Evolutionary conservation across 2,888 invertebrate genomes (phyloP).

Genomic region (Catonia carolina): DNA sequence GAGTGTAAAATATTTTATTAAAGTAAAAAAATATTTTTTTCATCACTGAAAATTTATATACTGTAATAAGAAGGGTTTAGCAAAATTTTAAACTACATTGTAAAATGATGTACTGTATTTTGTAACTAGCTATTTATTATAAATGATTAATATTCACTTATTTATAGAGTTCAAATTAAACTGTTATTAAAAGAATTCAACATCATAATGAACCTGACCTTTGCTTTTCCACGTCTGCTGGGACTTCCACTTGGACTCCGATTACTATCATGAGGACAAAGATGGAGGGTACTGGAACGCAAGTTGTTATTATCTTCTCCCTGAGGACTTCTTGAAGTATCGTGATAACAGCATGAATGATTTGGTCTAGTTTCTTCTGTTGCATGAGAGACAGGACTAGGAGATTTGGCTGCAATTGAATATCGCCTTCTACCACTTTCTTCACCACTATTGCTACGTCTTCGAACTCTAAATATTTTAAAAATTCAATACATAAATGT

Average conservation of each 20-base stretch:
- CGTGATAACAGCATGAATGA: not conserved
- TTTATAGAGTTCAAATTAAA: too few relatives aligned
- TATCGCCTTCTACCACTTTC: conserved; percentile 28
- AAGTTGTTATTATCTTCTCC: conserved; percentile 17
- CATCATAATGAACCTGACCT: conserved; percentile 13
- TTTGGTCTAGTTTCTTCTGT: not conserved
- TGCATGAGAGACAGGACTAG: conserved; percentile 25
- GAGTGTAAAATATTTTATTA: too few relatives aligned
- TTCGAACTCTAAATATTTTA: conserved; percentile 18
- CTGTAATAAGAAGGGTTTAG: too few relatives aligned
- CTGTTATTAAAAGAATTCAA: too few relatives aligned
- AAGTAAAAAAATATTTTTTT: too few relatives aligned
- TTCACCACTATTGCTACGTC: conserved; percentile 31
- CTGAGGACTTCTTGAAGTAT: conserved; percentile 15
- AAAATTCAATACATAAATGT: not conserved
- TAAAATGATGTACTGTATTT: too few relatives aligned
- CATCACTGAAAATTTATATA: too few relatives aligned
- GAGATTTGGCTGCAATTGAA: conserved; percentile 30
- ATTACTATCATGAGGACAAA: conserved; percentile 18
- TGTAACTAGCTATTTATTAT: too few relatives aligned
- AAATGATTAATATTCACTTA: too few relatives aligned
- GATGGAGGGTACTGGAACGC: conserved; percentile 19
- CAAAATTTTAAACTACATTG: too few relatives aligned
- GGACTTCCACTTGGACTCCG: conserved; percentile 50
- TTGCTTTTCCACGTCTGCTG: conserved; percentile 40